A percentile compares a stretch with the other conserved stretches of the same genome.
Conservation (phyloP, 2,888 invertebrate genomes). For the Drosophila mayaguana region DNA sequence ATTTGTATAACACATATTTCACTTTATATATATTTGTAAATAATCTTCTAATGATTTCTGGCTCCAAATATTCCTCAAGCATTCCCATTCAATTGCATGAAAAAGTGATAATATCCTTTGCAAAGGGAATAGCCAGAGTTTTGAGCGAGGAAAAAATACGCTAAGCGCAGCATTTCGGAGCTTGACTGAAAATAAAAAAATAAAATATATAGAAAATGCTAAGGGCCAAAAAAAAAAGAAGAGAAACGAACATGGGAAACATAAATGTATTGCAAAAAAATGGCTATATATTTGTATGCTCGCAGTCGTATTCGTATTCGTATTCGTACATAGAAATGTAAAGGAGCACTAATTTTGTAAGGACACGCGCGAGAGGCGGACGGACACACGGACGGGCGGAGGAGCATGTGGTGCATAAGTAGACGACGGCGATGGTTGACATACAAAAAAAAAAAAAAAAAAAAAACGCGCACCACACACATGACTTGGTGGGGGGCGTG, state of each 20-base stretch:
- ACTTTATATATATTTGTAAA: no score
- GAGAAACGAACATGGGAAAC: slow-evolving; percentile 20
- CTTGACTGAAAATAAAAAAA: slow-evolving; percentile 22
- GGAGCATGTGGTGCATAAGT: slow-evolving; percentile 72
- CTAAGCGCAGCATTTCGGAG: slow-evolving; percentile 36
- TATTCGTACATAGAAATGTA: slow-evolving; percentile 65
- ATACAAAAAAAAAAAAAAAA: slow-evolving; percentile 58
- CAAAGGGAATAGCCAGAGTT: slow-evolving; percentile 18
- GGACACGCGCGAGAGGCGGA: slow-evolving; percentile 63
- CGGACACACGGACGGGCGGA: slow-evolving; percentile 12
- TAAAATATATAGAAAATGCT: slow-evolving; percentile 5
- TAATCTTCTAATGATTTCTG: neutral
- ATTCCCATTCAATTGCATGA: neutral
- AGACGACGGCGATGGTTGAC: slow-evolving; percentile 60
- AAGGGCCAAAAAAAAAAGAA: slow-evolving; percentile 12
- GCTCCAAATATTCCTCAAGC: neutral
- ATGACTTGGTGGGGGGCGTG: slow-evolving; percentile 11
- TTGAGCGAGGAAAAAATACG: slow-evolving; percentile 19
- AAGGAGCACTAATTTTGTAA: slow-evolving; percentile 77
- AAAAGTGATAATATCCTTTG: neutral
- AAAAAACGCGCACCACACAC: neutral
- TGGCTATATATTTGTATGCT: slow-evolving; percentile 48
- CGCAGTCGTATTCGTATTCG: slow-evolving; percentile 27
- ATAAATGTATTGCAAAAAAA: slow-evolving; percentile 68
- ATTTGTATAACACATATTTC: no score